Evolutionary conservation across 2,888 invertebrate species (phyloP), one percentile per base, ranked within the genome.

Genomic region (Noctua pronuba): DNA sequence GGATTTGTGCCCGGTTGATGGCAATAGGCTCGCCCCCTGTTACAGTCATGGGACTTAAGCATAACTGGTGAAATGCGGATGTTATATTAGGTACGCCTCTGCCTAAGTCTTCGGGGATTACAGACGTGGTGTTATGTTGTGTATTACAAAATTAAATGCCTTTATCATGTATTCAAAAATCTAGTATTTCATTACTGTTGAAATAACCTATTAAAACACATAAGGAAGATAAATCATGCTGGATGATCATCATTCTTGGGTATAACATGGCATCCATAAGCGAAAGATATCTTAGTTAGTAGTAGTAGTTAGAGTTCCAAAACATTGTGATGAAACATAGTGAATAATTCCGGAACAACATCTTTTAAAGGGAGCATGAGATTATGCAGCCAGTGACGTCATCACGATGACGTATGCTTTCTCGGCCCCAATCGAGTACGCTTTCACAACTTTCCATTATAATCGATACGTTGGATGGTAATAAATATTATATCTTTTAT

Each of bases 401-500:
- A 86, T n/a, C 13, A 13, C 10, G 0, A 62, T 82, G 86, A 79
- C 80, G 82, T 82, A 68, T 28, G 35, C 62, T 35, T 52, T 41
- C n/a, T 41, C 28, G 75, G 31, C 52, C 44, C 7, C 55, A 69
- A 41, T 76, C 60, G 68, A 41, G n/a, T 55, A 52, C 69, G 69
- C 84, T 88, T 86, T 86, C 82, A 79, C 79, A 75, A 88, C 88
- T 84, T 78, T 86, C 79, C 60, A 72, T 77, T 84, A 82, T 67
- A 64, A 76, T 84, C 71, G 60, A 58, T 68, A 38, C 38, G 49
- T 35, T 44, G 24, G 5, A 72, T 65, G 41, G 38, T 72, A 41
- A 73, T 75, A 55, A 70, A 68, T 77, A 52, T 55, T 49, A 41
- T 58, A 55, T 62, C 6, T 72, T 78, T 75, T 31, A n/a, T 62